Conservation (phyloP, 1,140 invertebrate species). For the Meloidogyne floridensis region DNA sequence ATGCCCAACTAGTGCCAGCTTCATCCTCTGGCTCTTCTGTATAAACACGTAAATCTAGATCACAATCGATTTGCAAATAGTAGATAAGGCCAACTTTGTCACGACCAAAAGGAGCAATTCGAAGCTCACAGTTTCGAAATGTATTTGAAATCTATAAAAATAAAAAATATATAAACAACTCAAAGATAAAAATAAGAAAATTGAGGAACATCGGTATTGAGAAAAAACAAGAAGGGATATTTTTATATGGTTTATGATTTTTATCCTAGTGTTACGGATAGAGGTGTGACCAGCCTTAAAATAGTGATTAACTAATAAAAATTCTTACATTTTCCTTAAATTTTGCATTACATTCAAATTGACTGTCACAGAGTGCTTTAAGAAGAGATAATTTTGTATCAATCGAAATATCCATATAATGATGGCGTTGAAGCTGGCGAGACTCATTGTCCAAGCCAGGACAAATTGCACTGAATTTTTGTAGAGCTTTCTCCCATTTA, state of each 20-base stretch:
- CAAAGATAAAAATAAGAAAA: too few species aligned
- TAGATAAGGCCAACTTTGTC: constrained; percentile 43
- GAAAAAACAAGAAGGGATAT: too few species aligned
- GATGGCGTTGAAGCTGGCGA: constrained; percentile 40
- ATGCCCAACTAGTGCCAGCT: constrained; percentile 43
- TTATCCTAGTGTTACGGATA: too few species aligned
- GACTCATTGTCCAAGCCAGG: constrained; percentile 35
- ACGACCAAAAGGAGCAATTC: constrained; percentile 45
- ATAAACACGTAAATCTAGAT: constrained; percentile 48
- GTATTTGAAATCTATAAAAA: constrained; percentile 50
- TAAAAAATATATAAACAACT: background rate
- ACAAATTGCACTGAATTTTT: constrained; percentile 46
- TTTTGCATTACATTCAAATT: constrained; percentile 53
- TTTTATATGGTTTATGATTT: too few species aligned
- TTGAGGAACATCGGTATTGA: too few species aligned
- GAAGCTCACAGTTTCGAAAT: constrained; percentile 40
- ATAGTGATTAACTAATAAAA: background rate
- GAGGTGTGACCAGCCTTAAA: background rate
- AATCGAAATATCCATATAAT: constrained; percentile 42
- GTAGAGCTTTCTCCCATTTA: constrained; percentile 41
- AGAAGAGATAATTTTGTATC: constrained; percentile 44
- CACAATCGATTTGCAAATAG: constrained; percentile 45
- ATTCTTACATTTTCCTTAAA: constrained; percentile 54
- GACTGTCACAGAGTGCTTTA: constrained; percentile 46
- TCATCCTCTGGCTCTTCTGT: constrained; percentile 50